phyloP scores from a whole-genome alignment of 2,113 vertebrate genomes.

The Pygathrix nemaeus region DNA sequence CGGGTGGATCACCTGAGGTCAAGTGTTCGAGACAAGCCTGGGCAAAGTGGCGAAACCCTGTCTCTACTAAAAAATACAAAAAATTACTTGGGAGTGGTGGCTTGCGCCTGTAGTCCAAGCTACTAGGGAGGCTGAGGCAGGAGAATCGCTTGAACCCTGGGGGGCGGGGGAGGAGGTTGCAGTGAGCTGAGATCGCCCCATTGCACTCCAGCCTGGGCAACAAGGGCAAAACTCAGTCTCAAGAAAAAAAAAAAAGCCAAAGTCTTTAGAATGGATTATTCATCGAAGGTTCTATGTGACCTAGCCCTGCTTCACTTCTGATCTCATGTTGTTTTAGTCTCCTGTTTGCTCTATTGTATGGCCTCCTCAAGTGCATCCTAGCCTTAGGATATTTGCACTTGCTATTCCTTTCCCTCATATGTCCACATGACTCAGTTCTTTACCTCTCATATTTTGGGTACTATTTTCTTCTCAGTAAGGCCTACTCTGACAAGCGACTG shows the following conservation, averaged over 20 bases:
- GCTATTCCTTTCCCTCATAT: not conserved
- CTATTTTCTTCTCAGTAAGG: not conserved
- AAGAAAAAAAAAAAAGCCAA: not conserved
- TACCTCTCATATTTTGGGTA: not conserved
- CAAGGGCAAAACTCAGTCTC: no score
- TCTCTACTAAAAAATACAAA: no score
- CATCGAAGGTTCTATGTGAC: not conserved
- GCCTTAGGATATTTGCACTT: not conserved
- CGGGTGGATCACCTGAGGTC: no score
- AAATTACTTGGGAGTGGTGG: no score
- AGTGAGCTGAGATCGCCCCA: no score
- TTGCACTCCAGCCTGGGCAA: no score
- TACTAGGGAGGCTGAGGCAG: no score
- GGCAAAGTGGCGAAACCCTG: no score
- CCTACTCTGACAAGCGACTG: not conserved
- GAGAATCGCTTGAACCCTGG: no score
- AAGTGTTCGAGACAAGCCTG: no score
- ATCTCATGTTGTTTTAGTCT: not conserved
- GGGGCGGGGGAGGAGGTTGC: no score
- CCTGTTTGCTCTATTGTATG: fast-evolving
- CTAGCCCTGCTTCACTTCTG: not conserved
- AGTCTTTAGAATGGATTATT: not conserved
- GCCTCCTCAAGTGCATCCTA: not conserved
- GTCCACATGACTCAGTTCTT: not conserved
- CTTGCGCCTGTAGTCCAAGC: no score